phyloP scores from a whole-genome alignment of 2,888 invertebrate genomes.

The Entomobrya proxima region DNA sequence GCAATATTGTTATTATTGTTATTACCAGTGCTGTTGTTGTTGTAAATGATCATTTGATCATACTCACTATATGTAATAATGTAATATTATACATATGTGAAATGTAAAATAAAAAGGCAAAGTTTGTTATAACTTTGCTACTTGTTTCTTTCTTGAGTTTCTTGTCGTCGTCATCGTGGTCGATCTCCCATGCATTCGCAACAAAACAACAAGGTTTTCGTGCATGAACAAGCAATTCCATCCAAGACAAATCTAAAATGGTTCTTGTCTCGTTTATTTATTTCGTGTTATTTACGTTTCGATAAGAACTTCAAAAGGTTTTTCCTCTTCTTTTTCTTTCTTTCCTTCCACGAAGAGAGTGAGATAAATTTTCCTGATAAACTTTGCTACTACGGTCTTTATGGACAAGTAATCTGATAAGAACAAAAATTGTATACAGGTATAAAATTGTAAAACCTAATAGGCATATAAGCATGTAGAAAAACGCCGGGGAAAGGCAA shows the following conservation, averaged over 20 bases:
- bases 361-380: constrained; percentile 62
- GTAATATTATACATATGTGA: not conserved
- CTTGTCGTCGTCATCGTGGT: constrained; percentile 11
- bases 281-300: constrained; percentile 63
- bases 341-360: constrained; percentile 33
- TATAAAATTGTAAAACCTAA: constrained; percentile 36
- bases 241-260: constrained; percentile 62
- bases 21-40: too few species aligned
- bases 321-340: constrained; percentile 49
- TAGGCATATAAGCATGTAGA: constrained; percentile 14
- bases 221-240: constrained; percentile 52
- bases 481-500: constrained; percentile 3
- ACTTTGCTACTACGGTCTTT: constrained; percentile 61
- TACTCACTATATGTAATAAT: not conserved
- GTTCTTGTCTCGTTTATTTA: constrained; percentile 58
- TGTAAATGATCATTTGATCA: too few species aligned
- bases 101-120: not conserved
- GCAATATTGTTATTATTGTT: not conserved
- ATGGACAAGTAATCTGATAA: constrained; percentile 62
- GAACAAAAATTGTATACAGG: constrained; percentile 42
- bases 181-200: constrained; percentile 18
- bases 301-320: constrained; percentile 59
- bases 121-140: not conserved
- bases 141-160: too few species aligned
- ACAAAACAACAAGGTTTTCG: constrained; percentile 46